These are phyloP conservation scores for Adineta ricciae DNA, from an alignment of 2,888 invertebrate species.

Conservation along the genomic window DNA sequence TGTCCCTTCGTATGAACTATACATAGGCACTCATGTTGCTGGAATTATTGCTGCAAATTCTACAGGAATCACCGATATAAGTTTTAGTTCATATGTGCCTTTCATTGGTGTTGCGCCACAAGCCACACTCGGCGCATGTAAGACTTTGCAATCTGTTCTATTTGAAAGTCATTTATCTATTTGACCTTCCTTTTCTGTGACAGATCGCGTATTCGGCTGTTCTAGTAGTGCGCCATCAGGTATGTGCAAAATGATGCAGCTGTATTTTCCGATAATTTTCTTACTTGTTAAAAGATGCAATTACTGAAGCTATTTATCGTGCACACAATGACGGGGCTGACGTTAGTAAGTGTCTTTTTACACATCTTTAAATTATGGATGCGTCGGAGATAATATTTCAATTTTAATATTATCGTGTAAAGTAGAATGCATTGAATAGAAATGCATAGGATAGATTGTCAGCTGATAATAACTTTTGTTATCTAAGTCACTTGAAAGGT, in stretches of 20 bases:
- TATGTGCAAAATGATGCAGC: neutral
- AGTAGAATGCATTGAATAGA: no score
- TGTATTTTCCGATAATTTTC: no score
- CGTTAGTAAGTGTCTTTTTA: no score
- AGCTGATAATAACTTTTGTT: no score
- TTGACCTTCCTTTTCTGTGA: no score
- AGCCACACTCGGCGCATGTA: neutral
- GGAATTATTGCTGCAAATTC: neutral
- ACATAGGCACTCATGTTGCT: neutral
- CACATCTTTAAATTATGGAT: no score
- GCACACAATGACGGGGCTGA: no score
- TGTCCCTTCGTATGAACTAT: neutral
- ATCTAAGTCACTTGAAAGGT: no score
- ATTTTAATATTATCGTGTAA: no score
- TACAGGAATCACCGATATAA: neutral
- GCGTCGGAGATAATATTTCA: no score
- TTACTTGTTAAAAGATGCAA: neutral
- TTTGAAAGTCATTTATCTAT: neutral
- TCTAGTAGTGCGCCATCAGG: neutral
- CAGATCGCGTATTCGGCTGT: neutral
- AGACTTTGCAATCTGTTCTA: neutral
- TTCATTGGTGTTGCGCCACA: neutral
- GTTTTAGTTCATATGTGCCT: neutral
- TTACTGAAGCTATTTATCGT: neutral
- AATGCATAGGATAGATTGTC: no score